Evolutionary conservation across 1,140 invertebrate species (phyloP).

Genomic region (Cotesia typhae): DNA sequence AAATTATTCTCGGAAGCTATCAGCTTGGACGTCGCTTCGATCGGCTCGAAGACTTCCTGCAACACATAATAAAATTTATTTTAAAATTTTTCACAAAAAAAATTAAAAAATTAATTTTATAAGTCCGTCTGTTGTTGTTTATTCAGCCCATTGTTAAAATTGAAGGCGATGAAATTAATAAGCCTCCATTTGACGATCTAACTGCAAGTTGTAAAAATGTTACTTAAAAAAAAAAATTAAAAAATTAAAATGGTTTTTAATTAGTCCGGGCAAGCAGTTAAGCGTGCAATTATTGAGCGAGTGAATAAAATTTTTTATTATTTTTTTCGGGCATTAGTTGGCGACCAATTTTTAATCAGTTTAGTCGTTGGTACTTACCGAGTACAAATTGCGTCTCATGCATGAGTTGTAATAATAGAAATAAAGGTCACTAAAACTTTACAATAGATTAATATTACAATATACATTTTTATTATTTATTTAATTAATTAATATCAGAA

Average conservation of each 20-base stretch:
- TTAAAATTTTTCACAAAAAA: no score
- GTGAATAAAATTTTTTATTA: not conserved
- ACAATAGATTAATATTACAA: slow-evolving; percentile 33
- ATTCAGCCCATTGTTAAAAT: slow-evolving; percentile 24
- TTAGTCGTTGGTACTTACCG: slow-evolving; percentile 45
- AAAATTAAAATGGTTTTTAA: not conserved
- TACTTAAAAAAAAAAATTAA: not conserved
- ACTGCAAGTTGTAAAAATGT: not conserved
- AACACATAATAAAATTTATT: slow-evolving; percentile 35
- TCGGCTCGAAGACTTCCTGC: slow-evolving; percentile 29
- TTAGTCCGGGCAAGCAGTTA: no score
- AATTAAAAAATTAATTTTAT: not conserved
- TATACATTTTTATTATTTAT: slow-evolving; percentile 15
- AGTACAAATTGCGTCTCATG: slow-evolving; percentile 37
- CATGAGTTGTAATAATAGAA: slow-evolving; percentile 38
- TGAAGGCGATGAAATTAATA: slow-evolving; percentile 24
- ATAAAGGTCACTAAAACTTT: slow-evolving; percentile 39
- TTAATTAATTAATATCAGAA: no score
- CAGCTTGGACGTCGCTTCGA: slow-evolving; percentile 20
- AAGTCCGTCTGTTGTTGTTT: not conserved
- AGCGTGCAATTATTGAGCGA: not conserved
- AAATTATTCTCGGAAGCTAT: slow-evolving; percentile 8
- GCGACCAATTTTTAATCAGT: slow-evolving; percentile 19
- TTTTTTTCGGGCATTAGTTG: slow-evolving; percentile 19
- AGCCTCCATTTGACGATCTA: not conserved